These are phyloP conservation scores for Balearica regulorum DNA, from an alignment of 2,797 vertebrate species.

Conservation along the genomic window DNA sequence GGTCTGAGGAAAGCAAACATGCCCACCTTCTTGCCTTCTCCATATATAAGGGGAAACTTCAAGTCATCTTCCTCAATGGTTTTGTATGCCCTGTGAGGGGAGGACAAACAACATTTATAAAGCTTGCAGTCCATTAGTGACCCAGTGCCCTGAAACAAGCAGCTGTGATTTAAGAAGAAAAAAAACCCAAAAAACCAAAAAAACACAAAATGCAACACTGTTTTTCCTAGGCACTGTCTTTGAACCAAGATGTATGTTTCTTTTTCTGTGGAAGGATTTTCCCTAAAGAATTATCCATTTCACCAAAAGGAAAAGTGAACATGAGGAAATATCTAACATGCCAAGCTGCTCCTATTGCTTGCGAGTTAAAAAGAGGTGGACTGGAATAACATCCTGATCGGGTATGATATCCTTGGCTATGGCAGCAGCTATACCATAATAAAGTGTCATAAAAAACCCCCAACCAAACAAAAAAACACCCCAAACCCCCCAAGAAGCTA, in stretches of 20 bases:
- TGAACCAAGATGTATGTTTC: not conserved
- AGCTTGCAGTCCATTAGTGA: slow-evolving; percentile 60
- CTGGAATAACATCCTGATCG: not conserved
- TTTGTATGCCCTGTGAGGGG: slow-evolving; percentile 92
- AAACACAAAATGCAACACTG: not conserved
- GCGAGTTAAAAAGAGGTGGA: not conserved
- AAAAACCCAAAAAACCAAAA: too few species aligned
- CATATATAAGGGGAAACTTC: slow-evolving; percentile 98
- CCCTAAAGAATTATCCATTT: not conserved
- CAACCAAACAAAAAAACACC: not conserved
- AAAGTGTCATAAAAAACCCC: not conserved
- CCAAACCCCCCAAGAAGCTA: not conserved
- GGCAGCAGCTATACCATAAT: not conserved
- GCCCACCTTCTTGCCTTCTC: slow-evolving; percentile 98
- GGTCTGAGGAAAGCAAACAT: not conserved
- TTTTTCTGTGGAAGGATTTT: not conserved
- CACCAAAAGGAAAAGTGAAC: not conserved
- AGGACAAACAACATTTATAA: slow-evolving; percentile 64
- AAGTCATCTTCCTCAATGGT: slow-evolving; percentile 97
- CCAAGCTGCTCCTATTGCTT: not conserved
- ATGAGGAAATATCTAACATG: not conserved
- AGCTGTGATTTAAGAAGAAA: not conserved
- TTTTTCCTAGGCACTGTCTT: not conserved
- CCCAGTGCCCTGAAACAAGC: slow-evolving; percentile 28
- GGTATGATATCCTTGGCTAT: not conserved